A percentile compares a stretch with the other conserved stretches of the same genome.
These are phyloP conservation scores for Pseudopleuronectes americanus DNA, from an alignment of 2,797 vertebrate genomes.

Conservation along the genomic window DNA sequence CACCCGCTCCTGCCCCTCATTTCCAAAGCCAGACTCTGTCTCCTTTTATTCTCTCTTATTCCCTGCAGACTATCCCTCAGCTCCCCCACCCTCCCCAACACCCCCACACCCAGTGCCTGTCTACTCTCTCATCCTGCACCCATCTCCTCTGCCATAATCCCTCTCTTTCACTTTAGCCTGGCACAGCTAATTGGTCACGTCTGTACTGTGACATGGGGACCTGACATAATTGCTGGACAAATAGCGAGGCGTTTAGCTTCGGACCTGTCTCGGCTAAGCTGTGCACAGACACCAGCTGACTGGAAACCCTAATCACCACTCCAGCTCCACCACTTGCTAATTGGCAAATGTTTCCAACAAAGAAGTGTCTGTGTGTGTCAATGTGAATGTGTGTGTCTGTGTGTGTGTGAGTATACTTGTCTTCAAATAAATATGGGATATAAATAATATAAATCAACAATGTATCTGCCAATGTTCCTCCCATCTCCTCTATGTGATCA, in stretches of 20 bases:
- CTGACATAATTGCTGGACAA: constrained; percentile 85
- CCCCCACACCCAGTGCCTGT: constrained; percentile 41
- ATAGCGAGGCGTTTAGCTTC: constrained; percentile 79
- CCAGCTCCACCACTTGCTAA: constrained; percentile 74
- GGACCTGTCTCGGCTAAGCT: constrained; percentile 77
- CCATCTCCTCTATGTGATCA: neutral
- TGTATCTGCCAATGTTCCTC: neutral
- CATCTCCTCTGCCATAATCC: constrained; percentile 76
- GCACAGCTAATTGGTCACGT: constrained; percentile 85
- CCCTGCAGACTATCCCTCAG: constrained; percentile 51
- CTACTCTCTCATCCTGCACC: constrained; percentile 65
- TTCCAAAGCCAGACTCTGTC: constrained; percentile 58
- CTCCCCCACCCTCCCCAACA: constrained; percentile 30
- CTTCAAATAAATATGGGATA: neutral
- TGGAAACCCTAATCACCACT: constrained; percentile 82
- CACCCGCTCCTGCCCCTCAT: constrained; percentile 33
- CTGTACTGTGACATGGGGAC: constrained; percentile 81
- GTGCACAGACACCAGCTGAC: constrained; percentile 75
- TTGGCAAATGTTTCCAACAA: constrained; percentile 80
- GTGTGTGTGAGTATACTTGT: constrained; percentile 15
- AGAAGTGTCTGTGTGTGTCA: constrained; percentile 45
- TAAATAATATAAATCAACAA: no score
- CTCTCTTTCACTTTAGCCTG: constrained; percentile 72
- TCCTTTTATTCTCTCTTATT: constrained; percentile 61
- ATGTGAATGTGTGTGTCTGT: constrained; percentile 17